Evolutionary conservation across 2,113 vertebrate species (phyloP), one percentile per base, ranked within the genome.

Genomic region (Zootoca vivipara): DNA sequence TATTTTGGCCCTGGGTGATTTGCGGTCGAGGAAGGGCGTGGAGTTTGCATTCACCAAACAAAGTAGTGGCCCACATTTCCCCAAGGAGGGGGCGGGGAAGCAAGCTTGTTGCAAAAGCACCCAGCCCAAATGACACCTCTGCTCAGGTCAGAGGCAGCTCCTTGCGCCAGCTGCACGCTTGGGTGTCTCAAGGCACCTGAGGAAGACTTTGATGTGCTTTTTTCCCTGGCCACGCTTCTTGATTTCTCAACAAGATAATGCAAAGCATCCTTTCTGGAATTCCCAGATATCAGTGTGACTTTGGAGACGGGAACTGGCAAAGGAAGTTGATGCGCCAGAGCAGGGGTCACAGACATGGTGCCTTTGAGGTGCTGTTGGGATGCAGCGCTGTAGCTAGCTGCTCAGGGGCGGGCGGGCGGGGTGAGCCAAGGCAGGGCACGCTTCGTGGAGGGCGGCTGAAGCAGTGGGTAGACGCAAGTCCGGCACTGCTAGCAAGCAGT

Each of bases 51-150:
- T 42, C 22, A 70, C n/a, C 74, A 89, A 90, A 56, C 77, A 86
- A 65, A 22, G 1, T 8, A 24, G 78, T 89, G 85, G 85, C 91
- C 88, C 52, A 30, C 78, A 58, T 82, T 35, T 86, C 89, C 40
- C 75, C 46, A 58, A 38, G 88, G 78, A 10, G 75, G 81, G 89
- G 75, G 64, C 15, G 81, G 77, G 83, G 65, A 26, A 79, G 30
- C 85, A 91, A 93, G 89, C 79, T 65, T 0, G 15, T 79, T 15
- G 46, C 83, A 73, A 74, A 89, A 89, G 15, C 75, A 78, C 83
- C 86, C 80, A n/a, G 69, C 40, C 42, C 4, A 90, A 90, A 94
- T 86, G 90, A 67, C 78, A 89, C 65, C 46, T 52, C 10, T 15
- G 78, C 85, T 62, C 86, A 87, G 89, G 87, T 70, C 38, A 0